These are phyloP conservation scores for Microctenopoma steveboyesi DNA, from an alignment of 2,797 vertebrate genomes.

Conservation along the genomic window DNA sequence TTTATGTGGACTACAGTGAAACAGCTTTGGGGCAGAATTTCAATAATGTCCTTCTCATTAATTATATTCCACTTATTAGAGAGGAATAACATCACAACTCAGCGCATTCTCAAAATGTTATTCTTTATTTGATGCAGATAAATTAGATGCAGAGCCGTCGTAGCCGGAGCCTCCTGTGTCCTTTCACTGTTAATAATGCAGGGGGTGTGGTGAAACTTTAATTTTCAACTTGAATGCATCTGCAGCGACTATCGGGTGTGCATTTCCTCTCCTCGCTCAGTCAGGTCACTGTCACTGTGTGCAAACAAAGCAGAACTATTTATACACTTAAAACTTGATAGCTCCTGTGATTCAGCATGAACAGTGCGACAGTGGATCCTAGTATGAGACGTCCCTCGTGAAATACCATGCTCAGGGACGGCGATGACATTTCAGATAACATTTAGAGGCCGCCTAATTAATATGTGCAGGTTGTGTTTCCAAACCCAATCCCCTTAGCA, in stretches of 20 bases:
- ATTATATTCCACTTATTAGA: constrained; percentile 10
- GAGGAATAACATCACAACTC: background rate
- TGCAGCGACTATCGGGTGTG: constrained; percentile 53
- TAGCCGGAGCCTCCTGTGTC: constrained; percentile 24
- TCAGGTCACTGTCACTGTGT: constrained; percentile 48
- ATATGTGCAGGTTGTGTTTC: constrained; percentile 23
- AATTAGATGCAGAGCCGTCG: constrained; percentile 38
- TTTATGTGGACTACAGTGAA: too few relatives aligned
- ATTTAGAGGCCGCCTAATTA: constrained; percentile 38
- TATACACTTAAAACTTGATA: constrained; percentile 61
- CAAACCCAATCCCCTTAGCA: constrained; percentile 29
- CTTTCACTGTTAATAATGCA: constrained; percentile 68
- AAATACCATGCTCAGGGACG: constrained; percentile 29
- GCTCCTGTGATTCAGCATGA: constrained; percentile 30
- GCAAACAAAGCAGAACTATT: constrained; percentile 68
- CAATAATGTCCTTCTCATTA: background rate
- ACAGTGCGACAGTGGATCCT: constrained; percentile 34
- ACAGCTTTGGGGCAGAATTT: too few relatives aligned
- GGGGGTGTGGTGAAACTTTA: constrained; percentile 53
- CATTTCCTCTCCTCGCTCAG: constrained; percentile 48
- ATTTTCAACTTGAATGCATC: constrained; percentile 71
- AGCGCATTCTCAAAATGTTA: constrained; percentile 23
- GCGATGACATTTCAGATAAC: constrained; percentile 53
- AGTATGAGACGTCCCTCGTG: constrained; percentile 25
- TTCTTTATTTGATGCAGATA: constrained; percentile 47